Conservation (phyloP, 2,113 vertebrate species). For the Nesogale talazaci region DNA sequence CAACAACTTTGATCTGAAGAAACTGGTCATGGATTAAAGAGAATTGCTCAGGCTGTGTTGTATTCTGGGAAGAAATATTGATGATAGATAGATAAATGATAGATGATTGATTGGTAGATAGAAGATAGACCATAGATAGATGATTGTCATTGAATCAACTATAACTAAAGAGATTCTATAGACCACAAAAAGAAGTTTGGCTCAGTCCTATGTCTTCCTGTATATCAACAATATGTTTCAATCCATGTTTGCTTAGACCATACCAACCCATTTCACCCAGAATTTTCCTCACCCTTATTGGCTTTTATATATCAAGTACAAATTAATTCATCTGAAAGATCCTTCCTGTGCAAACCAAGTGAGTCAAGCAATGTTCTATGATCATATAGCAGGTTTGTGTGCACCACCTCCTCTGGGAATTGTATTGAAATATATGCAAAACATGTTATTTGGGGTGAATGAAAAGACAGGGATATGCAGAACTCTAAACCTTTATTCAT, state of each 20-base stretch:
- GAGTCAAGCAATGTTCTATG: neutral
- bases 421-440: neutral
- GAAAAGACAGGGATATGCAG: too few relatives aligned
- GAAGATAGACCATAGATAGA: too few relatives aligned
- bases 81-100: too few relatives aligned
- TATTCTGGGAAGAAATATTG: neutral
- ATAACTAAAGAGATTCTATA: neutral
- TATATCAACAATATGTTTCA: neutral
- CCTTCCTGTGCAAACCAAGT: neutral
- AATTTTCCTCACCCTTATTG: neutral
- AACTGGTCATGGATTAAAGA: neutral
- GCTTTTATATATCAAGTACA: neutral
- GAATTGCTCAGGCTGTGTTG: neutral
- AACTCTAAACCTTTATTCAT: too few relatives aligned
- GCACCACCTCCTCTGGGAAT: neutral
- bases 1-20: neutral
- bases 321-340: neutral
- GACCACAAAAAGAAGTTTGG: neutral
- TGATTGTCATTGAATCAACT: neutral
- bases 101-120: too few relatives aligned
- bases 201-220: neutral
- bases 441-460: neutral
- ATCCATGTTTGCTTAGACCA: neutral
- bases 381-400: rapidly evolving
- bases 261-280: neutral